Base-by-base conservation (phyloP, 2,888 invertebrate species). In the Ypsolopha sequella region DNA sequence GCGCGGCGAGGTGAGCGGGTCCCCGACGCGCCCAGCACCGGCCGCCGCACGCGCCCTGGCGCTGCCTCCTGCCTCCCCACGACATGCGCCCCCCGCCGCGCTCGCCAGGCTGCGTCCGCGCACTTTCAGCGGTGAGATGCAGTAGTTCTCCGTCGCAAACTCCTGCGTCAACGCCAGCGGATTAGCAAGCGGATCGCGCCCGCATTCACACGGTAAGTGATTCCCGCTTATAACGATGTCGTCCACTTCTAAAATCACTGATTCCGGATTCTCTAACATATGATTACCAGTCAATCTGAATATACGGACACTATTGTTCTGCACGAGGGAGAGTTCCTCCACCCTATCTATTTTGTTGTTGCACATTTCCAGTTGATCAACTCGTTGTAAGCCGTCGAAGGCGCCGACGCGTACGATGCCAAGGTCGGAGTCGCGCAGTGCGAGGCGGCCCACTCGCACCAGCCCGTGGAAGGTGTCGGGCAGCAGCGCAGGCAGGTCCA, bases 141-240 rank as follows among this genome's bases (percentile, higher is more conserved):
- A 96, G 73, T 89, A 93, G 76, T 96, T 96, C 62, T 91, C 91
- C 53, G 90, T 88, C 54, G 91, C 86, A 66, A 94, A 94, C 54
- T 92, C 91, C 53, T 78, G 76, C 49, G 81, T 80, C 55, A 93
- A 89, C 24, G 92, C 92, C 56, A 95, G 80, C 39, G 94, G 92
- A 56, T 93, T 93, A 52, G 91, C 91, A 51, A 95, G 81, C 36
- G 95, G 89, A 53, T 93, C 91, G 65, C 93, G 93, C 61, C 94
- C 94, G 67, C 95, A 96, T 76, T 95, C 95, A 73, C 95, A 96
- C 2, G 95, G 95, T 69, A 95, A 92, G 68, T 95, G 95, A 75
- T 96, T 96, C 48, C 91, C 90, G 53, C 90, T 85, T 63, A 94
- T 91, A 64, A 91, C 90, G 55, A 95, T 77, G 60, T 89, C 89